Conservation (phyloP, 2,797 vertebrate species). For the Rhinophrynus dorsalis region DNA sequence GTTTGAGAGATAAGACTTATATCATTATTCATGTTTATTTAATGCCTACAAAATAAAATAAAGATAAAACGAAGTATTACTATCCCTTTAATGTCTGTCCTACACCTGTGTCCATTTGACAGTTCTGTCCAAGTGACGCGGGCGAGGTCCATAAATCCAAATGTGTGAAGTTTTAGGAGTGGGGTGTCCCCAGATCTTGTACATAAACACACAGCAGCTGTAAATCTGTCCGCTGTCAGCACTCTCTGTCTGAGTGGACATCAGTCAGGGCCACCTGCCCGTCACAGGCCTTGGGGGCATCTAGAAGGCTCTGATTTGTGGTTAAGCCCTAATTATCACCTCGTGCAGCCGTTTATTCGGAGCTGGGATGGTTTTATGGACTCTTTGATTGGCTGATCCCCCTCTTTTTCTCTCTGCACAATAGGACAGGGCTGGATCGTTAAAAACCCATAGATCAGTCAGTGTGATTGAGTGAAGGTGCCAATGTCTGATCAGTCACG, state of each 20-base stretch:
- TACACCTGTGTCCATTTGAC: neutral
- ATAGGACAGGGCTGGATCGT: slow-evolving; percentile 14
- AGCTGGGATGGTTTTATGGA: slow-evolving; percentile 34
- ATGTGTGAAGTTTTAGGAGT: neutral
- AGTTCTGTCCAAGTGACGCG: neutral
- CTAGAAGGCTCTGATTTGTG: slow-evolving; percentile 11
- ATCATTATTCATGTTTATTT: no score
- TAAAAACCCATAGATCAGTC: slow-evolving; percentile 41
- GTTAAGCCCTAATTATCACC: slow-evolving; percentile 46
- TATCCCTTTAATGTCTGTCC: no score
- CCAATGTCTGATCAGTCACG: slow-evolving; percentile 21
- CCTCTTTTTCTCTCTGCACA: slow-evolving; percentile 1
- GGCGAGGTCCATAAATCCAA: neutral
- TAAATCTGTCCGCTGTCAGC: slow-evolving; percentile 20
- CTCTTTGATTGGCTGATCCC: slow-evolving; percentile 33
- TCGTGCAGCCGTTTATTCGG: slow-evolving; percentile 27
- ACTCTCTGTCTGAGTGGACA: slow-evolving; percentile 12
- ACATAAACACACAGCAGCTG: slow-evolving; percentile 1
- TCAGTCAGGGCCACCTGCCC: slow-evolving; percentile 46
- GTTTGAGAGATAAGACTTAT: no score
- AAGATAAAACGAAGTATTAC: no score
- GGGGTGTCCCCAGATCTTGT: neutral
- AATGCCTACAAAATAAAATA: no score
- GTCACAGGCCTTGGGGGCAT: slow-evolving; percentile 31
- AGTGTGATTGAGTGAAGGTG: slow-evolving; percentile 6